Percentiles rank a stretch among this genome's conserved stretches.
Evolutionary conservation across 2,113 vertebrate species (phyloP).

Genomic region (Grammomys dolichurus): DNA sequence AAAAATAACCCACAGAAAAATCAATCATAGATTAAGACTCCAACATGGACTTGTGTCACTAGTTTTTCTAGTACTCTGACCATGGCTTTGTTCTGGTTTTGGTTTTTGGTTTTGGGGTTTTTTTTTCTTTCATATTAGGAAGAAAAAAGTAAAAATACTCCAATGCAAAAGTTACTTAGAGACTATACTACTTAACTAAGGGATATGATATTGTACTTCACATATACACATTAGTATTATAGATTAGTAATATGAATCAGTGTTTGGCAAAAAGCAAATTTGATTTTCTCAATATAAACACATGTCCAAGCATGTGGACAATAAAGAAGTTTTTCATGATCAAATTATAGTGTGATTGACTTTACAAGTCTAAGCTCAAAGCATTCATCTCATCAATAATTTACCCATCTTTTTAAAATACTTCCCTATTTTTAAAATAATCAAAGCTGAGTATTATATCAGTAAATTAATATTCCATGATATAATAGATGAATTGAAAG

Average conservation of each 20-base stretch:
- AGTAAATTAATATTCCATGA: constrained; percentile 50
- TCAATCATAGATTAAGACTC: background rate
- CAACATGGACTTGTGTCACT: background rate
- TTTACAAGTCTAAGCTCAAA: background rate
- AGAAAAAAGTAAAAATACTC: constrained; percentile 48
- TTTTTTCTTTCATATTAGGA: background rate
- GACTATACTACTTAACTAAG: background rate
- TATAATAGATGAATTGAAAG: constrained; percentile 9
- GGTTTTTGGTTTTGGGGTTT: too few species aligned
- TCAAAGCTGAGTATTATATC: constrained; percentile 25
- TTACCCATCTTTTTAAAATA: constrained; percentile 48
- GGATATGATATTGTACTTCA: background rate
- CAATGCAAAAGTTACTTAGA: constrained; percentile 19
- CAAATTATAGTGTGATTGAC: constrained; percentile 30
- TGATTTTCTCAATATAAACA: constrained; percentile 39
- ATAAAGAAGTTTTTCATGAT: constrained; percentile 32
- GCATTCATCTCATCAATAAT: background rate
- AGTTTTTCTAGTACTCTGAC: background rate
- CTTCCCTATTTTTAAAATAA: constrained; percentile 49
- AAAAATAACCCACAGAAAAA: background rate
- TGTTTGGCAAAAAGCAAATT: constrained; percentile 46
- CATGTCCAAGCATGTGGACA: background rate
- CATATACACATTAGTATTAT: background rate
- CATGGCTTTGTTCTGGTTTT: background rate
- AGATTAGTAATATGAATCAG: background rate